Evolutionary conservation across 1,140 invertebrate species (phyloP).

Genomic region (Cylas formicarius): DNA sequence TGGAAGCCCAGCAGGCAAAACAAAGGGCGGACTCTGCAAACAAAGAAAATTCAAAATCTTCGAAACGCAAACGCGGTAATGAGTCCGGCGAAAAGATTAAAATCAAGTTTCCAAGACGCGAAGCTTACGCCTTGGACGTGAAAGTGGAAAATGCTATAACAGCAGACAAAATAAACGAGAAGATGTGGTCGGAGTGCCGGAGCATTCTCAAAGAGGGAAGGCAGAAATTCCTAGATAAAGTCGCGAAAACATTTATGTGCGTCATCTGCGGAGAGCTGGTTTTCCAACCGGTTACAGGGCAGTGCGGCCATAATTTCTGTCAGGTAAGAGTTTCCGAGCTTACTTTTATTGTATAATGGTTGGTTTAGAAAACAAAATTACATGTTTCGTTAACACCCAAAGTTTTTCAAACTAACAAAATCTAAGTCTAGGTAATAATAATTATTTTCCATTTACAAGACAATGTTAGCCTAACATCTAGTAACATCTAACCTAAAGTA

Average conservation of each 20-base stretch:
- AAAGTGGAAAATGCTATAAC: conserved; percentile 51
- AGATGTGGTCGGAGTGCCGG: conserved; percentile 61
- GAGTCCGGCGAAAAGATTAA: conserved; percentile 46
- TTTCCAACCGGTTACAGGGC: conserved; percentile 64
- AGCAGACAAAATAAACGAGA: conserved; percentile 48
- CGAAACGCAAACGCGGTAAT: no score
- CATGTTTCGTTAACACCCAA: neutral
- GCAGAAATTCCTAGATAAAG: conserved; percentile 55
- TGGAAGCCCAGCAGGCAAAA: conserved; percentile 55
- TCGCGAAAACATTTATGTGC: conserved; percentile 65
- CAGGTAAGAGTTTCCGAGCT: conserved; percentile 46
- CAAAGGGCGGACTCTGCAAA: conserved; percentile 25
- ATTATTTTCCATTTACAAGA: neutral
- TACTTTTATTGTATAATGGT: neutral
- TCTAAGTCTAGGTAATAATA: neutral
- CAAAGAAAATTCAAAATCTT: conserved; percentile 14
- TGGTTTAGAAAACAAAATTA: neutral
- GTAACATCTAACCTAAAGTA: no score
- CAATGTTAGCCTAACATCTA: neutral
- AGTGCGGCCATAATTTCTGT: conserved; percentile 73
- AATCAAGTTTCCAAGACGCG: no score
- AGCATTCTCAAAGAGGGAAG: conserved; percentile 43
- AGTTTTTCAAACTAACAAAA: no score
- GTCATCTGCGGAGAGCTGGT: conserved; percentile 75
- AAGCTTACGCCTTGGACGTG: conserved; percentile 43